A percentile compares a stretch with the other conserved stretches of the same genome.
Conservation (phyloP, 2,113 vertebrate genomes). For the Scopus umbretta region DNA sequence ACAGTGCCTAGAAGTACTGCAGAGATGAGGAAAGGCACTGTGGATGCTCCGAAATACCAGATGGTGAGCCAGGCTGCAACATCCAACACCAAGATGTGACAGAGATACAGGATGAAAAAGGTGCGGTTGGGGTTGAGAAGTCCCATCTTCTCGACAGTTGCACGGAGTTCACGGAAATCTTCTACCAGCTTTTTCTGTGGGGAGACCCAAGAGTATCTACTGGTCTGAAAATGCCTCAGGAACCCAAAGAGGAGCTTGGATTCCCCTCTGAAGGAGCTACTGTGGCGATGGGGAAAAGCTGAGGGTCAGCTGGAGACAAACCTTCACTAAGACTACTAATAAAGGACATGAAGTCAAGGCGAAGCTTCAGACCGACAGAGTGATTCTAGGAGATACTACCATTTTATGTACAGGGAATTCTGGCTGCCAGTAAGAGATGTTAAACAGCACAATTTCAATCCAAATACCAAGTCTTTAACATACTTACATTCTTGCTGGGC, state of each 20-base stretch:
- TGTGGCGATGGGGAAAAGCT: neutral
- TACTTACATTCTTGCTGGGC: conserved; percentile 79
- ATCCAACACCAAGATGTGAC: conserved; percentile 78
- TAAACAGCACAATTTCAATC: neutral
- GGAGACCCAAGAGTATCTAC: neutral
- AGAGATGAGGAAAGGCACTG: conserved; percentile 66
- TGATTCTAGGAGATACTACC: neutral
- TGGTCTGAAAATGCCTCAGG: neutral
- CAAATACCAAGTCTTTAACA: neutral
- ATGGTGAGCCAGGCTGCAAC: conserved; percentile 73
- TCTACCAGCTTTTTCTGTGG: conserved; percentile 68
- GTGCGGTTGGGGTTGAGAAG: conserved; percentile 66
- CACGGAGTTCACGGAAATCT: conserved; percentile 77
- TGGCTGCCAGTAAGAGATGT: neutral
- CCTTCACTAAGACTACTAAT: neutral
- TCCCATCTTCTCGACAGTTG: conserved; percentile 70
- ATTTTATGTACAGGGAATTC: neutral
- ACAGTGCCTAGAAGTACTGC: conserved; percentile 71
- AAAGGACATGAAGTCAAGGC: neutral
- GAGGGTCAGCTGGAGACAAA: neutral
- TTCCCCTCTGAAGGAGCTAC: neutral
- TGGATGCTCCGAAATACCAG: conserved; percentile 73
- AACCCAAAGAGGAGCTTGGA: neutral
- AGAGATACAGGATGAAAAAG: conserved; percentile 73
- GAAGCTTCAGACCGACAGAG: neutral